Conservation (phyloP, 2,888 invertebrate genomes). For the Ophion ventricosus region DNA sequence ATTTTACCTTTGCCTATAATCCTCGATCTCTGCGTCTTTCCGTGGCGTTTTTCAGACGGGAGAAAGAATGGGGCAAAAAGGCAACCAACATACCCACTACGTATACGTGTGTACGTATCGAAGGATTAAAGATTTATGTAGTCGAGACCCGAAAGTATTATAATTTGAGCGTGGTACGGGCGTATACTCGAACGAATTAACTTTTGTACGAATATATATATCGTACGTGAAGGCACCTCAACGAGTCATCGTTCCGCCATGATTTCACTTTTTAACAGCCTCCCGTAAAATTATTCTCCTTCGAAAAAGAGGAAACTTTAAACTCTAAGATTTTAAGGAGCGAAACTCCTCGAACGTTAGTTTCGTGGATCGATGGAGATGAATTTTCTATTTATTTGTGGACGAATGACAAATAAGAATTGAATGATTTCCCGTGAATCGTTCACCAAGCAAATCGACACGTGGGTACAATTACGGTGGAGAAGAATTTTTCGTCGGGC, state of each 20-base stretch:
- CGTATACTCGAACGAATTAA: constrained; percentile 7
- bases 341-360: too few species aligned
- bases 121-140: constrained; percentile 57
- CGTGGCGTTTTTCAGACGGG: constrained; percentile 7
- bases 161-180: constrained; percentile 41
- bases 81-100: background rate
- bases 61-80: constrained; percentile 12
- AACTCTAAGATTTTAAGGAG: background rate
- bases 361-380: too few species aligned
- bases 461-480: too few species aligned
- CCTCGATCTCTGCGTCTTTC: constrained; percentile 34
- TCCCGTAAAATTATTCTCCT: background rate
- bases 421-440: too few species aligned
- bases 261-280: background rate
- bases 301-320: background rate
- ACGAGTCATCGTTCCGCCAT: background rate
- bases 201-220: constrained; percentile 6
- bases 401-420: too few species aligned
- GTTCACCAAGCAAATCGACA: too few species aligned
- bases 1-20: constrained; percentile 55
- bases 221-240: background rate
- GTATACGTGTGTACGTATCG: constrained; percentile 30
- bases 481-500: too few species aligned
- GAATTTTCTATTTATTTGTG: too few species aligned
- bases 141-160: constrained; percentile 52